These are phyloP conservation scores for Heteropelma amictum DNA, from an alignment of 2,888 invertebrate genomes.

Conservation along the genomic window DNA sequence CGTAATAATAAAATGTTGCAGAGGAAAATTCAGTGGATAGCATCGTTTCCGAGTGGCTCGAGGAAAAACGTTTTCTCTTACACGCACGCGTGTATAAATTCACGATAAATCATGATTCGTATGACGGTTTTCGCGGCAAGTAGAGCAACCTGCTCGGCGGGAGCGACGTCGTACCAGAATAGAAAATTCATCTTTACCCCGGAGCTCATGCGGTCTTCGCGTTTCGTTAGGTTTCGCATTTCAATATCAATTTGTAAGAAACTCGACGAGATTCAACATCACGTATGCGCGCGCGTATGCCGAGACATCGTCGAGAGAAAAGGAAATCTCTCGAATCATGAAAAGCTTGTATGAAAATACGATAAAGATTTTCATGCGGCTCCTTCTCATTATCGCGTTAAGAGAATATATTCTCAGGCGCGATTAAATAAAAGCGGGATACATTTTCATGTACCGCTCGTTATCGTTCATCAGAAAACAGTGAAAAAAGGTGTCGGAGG, in stretches of 20 bases:
- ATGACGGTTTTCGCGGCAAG: neutral
- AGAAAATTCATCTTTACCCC: neutral
- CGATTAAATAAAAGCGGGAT: too few relatives aligned
- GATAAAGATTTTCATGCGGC: too few relatives aligned
- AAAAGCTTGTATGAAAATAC: too few relatives aligned
- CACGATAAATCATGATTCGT: neutral
- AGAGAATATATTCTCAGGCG: too few relatives aligned
- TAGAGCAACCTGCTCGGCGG: neutral
- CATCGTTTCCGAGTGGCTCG: neutral
- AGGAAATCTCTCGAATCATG: too few relatives aligned
- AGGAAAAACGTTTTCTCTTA: neutral
- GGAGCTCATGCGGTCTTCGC: slow-evolving; percentile 38
- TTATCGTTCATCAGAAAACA: too few relatives aligned
- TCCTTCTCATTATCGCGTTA: too few relatives aligned
- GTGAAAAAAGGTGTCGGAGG: too few relatives aligned
- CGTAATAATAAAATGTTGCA: neutral
- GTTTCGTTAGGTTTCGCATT: slow-evolving; percentile 50
- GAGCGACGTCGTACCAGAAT: neutral
- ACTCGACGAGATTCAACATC: slow-evolving; percentile 40
- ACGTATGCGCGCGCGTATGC: slow-evolving; percentile 4
- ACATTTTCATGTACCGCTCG: too few relatives aligned
- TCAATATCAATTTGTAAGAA: slow-evolving; percentile 53
- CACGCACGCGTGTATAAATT: neutral
- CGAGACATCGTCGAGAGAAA: too few relatives aligned
- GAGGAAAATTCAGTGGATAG: neutral